Evolutionary conservation across 2,113 vertebrate genomes (phyloP).

Genomic region (Pluvianellus socialis): DNA sequence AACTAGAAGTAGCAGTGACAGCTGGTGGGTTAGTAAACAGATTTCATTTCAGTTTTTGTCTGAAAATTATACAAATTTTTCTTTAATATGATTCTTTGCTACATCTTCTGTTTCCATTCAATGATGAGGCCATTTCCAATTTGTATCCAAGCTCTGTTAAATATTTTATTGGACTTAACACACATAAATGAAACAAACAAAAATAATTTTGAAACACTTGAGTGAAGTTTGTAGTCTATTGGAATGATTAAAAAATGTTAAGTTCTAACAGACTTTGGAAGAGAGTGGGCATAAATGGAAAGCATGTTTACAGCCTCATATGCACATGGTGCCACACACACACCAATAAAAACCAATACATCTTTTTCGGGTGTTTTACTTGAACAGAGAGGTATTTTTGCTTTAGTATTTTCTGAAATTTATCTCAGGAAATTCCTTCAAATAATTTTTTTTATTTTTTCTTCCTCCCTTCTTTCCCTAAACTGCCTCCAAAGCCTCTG

Average conservation of each 20-base stretch:
- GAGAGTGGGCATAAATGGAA: neutral
- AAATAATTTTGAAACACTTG: slow-evolving; percentile 30
- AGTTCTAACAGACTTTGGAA: neutral
- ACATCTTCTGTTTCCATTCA: slow-evolving; percentile 64
- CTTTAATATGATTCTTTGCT: slow-evolving; percentile 64
- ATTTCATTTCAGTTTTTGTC: slow-evolving; percentile 74
- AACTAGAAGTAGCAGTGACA: slow-evolving; percentile 67
- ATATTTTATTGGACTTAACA: slow-evolving; percentile 58
- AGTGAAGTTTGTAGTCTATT: neutral
- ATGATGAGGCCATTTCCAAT: slow-evolving; percentile 57
- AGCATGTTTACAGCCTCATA: fast-evolving
- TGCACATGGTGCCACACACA: neutral
- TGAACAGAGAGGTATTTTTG: neutral
- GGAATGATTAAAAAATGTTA: neutral
- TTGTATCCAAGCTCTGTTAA: slow-evolving; percentile 52
- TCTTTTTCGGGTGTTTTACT: neutral
- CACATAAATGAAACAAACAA: slow-evolving; percentile 43
- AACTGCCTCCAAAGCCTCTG: neutral
- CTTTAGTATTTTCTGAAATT: neutral
- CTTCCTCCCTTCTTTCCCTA: neutral
- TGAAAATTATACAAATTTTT: slow-evolving; percentile 70
- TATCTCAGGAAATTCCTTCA: neutral
- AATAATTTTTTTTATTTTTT: neutral
- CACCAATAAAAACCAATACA: neutral
- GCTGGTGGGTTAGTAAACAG: slow-evolving; percentile 73